Base-by-base conservation (phyloP, 2,888 invertebrate species). In the Ormyrus nitidulus region DNA sequence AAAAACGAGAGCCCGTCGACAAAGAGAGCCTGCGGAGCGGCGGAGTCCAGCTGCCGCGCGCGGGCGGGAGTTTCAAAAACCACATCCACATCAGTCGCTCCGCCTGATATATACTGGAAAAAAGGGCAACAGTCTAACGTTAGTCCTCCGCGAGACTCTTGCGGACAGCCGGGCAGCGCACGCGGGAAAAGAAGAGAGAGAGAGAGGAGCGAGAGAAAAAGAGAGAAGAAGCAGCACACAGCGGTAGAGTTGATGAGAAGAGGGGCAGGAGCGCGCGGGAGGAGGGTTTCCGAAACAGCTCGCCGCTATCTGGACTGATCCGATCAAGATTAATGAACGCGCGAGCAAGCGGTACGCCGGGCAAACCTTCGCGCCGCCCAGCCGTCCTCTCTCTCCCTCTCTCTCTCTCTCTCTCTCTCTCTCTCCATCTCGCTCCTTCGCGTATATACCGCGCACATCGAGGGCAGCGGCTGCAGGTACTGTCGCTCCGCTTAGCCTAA, bases 281-380 rank as follows among this genome's bases (percentile, higher is more conserved):
- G 84, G 85, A 84, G 85, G 86, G 85, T 90, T 90, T 89, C 89
- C 89, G 90, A 90, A 89, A 89, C 89, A 90, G 88, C 88, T 90
- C 89, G 89, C 89, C 88, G 77, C 82, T 82, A 82, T 82, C 82
- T 80, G 74, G 82, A 89, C 90, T 89, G 90, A 90, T 88, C 89
- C 88, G 90, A 90, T 89, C 88, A 90, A 90, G 89, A 90, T 90
- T 90, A 93, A 93, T 92, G 92, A 92, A 92, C 91, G 88, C 91
- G 91, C 88, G 75, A 79, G 80, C 62, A 89, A 91, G 91, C 91
- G 92, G 92, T 92, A 92, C 92, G 92, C 91, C 91, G 88, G 91
- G 89, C 90, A 89, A 87, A 87, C 86, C 87, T 88, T 88, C 86
- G 85, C 87, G 84, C 86, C 86, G 86, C 86, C 85, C 86, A 85